Base-by-base conservation (phyloP, 2,888 invertebrate genomes). In the Stegophylla sp. region DNA sequence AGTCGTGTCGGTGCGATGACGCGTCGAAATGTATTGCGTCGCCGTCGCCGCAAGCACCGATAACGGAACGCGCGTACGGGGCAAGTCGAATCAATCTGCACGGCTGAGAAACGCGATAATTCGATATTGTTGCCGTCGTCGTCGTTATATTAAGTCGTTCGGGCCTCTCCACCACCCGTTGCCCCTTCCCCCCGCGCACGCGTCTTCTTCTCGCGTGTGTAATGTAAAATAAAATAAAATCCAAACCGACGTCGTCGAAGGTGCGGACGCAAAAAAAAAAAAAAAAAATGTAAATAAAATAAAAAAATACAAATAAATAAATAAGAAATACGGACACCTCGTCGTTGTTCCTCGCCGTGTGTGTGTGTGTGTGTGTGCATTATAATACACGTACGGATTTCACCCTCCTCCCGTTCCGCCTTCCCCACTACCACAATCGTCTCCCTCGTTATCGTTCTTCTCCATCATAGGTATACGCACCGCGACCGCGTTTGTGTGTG, bases 121-220 rank as follows among this genome's bases (percentile, higher is more conserved):
- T 71, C 71, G 71, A 71, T 71, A 71, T 71, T 45, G 20, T 69
- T 51, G n/a, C n/a, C n/a, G n/a, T n/a, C n/a, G n/a, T n/a, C n/a
- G n/a, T n/a, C n/a, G n/a, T n/a, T n/a, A n/a, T n/a, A 61, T 63
- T 63, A 63, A 63, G 63, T 63, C 63, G 63, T 69, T 48, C 69
- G 69, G 13, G 67, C 9, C 17, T 12, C 34, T 28, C 13, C 51
- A 51, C 13, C 53, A n/a, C 17, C 48, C n/a, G 53, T 20, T 20
- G 20, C n/a, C 53, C 20, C 51, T 69, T 28, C 13, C 69, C n/a
- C 69, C 28, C 69, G 51, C 69, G 12, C 51, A 34, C 67, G 10
- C 13, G 45, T 26, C 45, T 45, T 23, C 66, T 34, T 34, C 34
- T 34, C 34, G 4, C 48, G 67, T 4, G 4, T 23, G 12, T 9